A percentile compares a stretch with the other conserved stretches of the same genome.
phyloP scores from a whole-genome alignment of 2,888 invertebrate genomes.

The Drosophila mimetica region DNA sequence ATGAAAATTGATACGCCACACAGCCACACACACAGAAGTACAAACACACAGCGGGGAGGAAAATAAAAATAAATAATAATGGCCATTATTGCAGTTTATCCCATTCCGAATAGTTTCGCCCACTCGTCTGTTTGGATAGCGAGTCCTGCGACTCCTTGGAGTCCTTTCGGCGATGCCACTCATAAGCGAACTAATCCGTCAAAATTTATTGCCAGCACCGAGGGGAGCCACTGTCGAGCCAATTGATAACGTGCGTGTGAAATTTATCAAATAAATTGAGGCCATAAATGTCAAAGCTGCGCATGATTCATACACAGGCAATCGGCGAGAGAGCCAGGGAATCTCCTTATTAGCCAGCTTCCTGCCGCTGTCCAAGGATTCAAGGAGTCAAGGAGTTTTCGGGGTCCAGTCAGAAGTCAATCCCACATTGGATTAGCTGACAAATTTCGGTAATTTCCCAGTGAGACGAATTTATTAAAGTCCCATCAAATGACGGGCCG shows the following conservation, averaged over 20 bases:
- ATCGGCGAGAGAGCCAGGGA: slow-evolving; percentile 5
- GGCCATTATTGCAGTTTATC: slow-evolving; percentile 76
- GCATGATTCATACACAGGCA: slow-evolving; percentile 68
- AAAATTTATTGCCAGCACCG: slow-evolving; percentile 72
- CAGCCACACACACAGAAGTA: slow-evolving; percentile 10
- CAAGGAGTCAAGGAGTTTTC: slow-evolving; percentile 9
- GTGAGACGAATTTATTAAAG: slow-evolving; percentile 55
- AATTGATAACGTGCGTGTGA: slow-evolving; percentile 81
- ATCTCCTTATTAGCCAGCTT: slow-evolving; percentile 66
- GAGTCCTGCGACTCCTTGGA: slow-evolving; percentile 13
- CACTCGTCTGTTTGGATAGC: slow-evolving; percentile 13
- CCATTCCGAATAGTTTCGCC: slow-evolving; percentile 67
- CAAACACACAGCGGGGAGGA: slow-evolving; percentile 5
- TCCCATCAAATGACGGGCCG: slow-evolving; percentile 44
- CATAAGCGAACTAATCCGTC: slow-evolving; percentile 77
- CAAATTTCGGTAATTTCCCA: slow-evolving; percentile 53
- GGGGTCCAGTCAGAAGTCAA: slow-evolving; percentile 42
- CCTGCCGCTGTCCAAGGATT: slow-evolving; percentile 48
- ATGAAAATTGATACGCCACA: slow-evolving; percentile 76
- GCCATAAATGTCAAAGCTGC: slow-evolving; percentile 80
- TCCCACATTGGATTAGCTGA: slow-evolving; percentile 46
- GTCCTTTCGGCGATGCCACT: slow-evolving; percentile 61
- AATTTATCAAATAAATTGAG: slow-evolving; percentile 82
- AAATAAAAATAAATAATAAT: slow-evolving; percentile 79
- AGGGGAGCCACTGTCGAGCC: slow-evolving; percentile 43